Evolutionary conservation across 37 sponge, comb jelly and placozoan species (phyloP), one percentile per base, ranked within the genome.

Genomic region (Beroe ovata): DNA sequence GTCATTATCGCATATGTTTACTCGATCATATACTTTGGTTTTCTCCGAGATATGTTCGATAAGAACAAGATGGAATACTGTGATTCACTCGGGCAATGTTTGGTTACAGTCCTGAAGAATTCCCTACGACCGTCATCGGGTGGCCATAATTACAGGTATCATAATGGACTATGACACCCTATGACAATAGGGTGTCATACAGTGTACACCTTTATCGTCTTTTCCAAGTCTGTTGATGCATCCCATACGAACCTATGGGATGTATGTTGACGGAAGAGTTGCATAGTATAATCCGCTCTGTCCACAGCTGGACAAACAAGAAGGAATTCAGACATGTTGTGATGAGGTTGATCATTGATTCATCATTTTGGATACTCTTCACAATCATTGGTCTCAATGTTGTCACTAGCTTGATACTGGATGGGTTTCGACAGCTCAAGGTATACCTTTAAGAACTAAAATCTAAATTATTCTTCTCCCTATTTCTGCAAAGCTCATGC

Each of bases 341-440:
- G 84, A 77, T 77, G 41, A 22, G 84, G 16, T 38, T 77, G 8
- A 6, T 77, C 6, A 77, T 77, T 40, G 84, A 77, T 40, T 42
- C 84, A 8, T 42, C 36, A 11, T 77, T 77, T 25, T 77, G 84
- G 84, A 77, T 77, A 11, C 84, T 77, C 1, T 77, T 77, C 54
- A 77, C 84, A n/a, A 36, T 77, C 25, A 77, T 77, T 23, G 84
- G 84, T 40, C 84, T 77, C 8, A 77, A 77, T 40, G 84, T 77
- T 11, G 84, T 77, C 1, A 77, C 84, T 3, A 42, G 54, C 41
- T 42, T 77, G 23, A 77, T 77, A 30, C 22, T 77, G 54, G 84
- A 77, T 40, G 84, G 84, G 22, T 77, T 77, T 25, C 21, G 84
- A 36, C 84, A 77, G 54, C 84, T 77, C 8, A 77, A 77, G 84